These are phyloP conservation scores for Heliconius aoede DNA, from an alignment of 2,888 invertebrate genomes.

Conservation along the genomic window DNA sequence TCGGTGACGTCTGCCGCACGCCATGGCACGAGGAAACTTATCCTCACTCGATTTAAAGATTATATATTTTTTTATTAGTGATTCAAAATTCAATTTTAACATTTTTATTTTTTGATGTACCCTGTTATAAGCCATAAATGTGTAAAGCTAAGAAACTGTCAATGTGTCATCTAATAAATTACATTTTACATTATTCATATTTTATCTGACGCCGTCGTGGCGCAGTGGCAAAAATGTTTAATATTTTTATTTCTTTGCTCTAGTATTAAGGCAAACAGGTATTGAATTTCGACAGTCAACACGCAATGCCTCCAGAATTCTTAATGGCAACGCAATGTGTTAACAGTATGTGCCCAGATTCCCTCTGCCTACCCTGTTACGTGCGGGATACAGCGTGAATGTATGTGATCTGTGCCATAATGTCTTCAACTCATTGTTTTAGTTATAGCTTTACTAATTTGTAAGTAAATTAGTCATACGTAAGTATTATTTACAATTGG, in stretches of 20 bases:
- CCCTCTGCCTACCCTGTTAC: neutral
- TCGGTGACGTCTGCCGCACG: too few species aligned
- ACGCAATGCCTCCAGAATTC: neutral
- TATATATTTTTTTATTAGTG: too few species aligned
- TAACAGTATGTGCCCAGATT: neutral
- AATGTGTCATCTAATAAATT: too few species aligned
- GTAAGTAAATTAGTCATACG: conserved; percentile 16
- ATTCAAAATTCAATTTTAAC: too few species aligned
- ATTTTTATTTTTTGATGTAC: neutral
- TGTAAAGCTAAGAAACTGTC: neutral
- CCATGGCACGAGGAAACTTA: too few species aligned
- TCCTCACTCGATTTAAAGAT: neutral
- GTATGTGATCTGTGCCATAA: neutral
- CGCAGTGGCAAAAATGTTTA: too few species aligned
- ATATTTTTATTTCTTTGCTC: too few species aligned
- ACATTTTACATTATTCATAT: too few species aligned
- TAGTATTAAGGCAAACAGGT: accelerated
- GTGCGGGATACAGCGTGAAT: neutral
- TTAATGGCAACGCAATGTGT: neutral
- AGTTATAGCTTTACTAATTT: neutral
- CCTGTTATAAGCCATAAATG: neutral
- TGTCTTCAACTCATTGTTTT: neutral
- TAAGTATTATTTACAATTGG: conserved; percentile 24
- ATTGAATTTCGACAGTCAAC: neutral
- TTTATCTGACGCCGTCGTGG: too few species aligned